These are phyloP conservation scores for Ceratina australensis DNA, from an alignment of 1,140 invertebrate species.

Conservation along the genomic window DNA sequence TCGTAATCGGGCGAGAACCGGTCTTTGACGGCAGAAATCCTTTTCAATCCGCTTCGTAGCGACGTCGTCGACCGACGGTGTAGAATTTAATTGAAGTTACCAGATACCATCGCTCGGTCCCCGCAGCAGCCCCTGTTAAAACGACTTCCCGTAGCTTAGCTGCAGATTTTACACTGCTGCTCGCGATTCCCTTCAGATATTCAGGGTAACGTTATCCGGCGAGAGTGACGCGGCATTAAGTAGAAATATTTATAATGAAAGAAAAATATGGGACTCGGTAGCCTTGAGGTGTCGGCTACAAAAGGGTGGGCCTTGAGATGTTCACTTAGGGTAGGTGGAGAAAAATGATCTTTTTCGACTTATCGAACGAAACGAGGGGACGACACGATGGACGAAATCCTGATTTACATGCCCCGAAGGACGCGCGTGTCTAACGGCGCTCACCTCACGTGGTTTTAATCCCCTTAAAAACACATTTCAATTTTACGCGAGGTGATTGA, in stretches of 20 bases:
- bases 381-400: background rate
- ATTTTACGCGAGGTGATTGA: no score
- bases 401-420: slow-evolving; percentile 32
- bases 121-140: background rate
- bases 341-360: slow-evolving; percentile 32
- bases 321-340: background rate
- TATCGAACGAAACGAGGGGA: slow-evolving; percentile 18
- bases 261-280: background rate
- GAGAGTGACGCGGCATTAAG: no score
- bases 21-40: slow-evolving; percentile 12
- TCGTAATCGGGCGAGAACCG: background rate
- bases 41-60: slow-evolving; percentile 24
- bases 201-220: no score
- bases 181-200: background rate
- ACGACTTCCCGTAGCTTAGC: background rate
- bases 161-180: background rate
- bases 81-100: slow-evolving; percentile 27
- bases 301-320: slow-evolving; percentile 7
- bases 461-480: no score
- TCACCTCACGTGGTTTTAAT: background rate
- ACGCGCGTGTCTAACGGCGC: slow-evolving; percentile 24
- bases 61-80: slow-evolving; percentile 13
- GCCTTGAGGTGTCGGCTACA: background rate
- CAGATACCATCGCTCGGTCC: background rate
- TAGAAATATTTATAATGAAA: no score